These are phyloP conservation scores for Sander vitreus DNA, from an alignment of 2,113 vertebrate species.

Conservation along the genomic window DNA sequence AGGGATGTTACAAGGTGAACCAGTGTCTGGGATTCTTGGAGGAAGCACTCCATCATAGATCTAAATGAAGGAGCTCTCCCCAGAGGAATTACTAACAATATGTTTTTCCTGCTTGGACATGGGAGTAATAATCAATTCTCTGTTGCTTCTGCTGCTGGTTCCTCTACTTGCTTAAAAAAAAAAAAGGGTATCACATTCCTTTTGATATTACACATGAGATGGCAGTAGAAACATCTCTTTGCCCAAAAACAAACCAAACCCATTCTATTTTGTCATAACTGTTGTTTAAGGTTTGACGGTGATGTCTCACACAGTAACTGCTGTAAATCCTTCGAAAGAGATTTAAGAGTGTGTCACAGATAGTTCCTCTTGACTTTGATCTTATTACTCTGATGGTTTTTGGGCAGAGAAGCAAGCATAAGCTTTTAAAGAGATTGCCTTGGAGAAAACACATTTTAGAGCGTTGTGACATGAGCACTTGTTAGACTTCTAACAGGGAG, in stretches of 20 bases:
- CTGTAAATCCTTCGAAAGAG: conserved; percentile 43
- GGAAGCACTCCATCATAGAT: conserved; percentile 37
- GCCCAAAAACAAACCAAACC: conserved; percentile 16
- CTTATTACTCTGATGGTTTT: conserved; percentile 60
- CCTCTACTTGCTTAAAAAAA: not conserved
- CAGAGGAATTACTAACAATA: conserved; percentile 54
- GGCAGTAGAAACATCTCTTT: conserved; percentile 12
- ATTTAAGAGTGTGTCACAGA: conserved; percentile 49
- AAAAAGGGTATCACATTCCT: conserved; percentile 5
- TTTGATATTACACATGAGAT: conserved; percentile 16
- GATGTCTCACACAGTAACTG: conserved; percentile 19
- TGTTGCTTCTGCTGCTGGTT: conserved; percentile 14
- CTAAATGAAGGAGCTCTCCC: conserved; percentile 61
- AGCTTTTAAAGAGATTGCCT: conserved; percentile 63
- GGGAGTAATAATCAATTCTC: conserved; percentile 52
- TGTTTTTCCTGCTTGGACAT: conserved; percentile 62
- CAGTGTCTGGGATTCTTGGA: conserved; percentile 35
- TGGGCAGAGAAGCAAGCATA: conserved; percentile 48
- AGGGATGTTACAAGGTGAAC: conserved; percentile 71
- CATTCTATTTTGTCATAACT: not conserved
- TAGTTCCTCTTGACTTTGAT: conserved; percentile 64
- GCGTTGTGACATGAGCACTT: conserved; percentile 31
- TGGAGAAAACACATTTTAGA: conserved; percentile 37
- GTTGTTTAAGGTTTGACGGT: conserved; percentile 23
- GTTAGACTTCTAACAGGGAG: conserved; percentile 41